Evolutionary conservation across 2,113 vertebrate species (phyloP).

Genomic region (Camelus bactrianus): DNA sequence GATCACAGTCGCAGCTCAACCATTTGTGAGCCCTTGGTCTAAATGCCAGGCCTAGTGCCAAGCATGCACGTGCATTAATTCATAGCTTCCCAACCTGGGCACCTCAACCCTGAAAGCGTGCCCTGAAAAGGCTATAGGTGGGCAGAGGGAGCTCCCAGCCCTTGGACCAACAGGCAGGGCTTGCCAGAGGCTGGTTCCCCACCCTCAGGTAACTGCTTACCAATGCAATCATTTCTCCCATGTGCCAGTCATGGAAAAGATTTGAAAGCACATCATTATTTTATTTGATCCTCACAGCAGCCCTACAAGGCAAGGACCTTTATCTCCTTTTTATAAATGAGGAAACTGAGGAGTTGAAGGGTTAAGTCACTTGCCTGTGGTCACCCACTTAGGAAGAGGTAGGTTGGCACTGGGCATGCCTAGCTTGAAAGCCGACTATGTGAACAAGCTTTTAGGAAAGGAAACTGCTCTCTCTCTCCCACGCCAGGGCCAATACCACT

Average conservation of each 20-base stretch:
- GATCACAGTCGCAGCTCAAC: neutral
- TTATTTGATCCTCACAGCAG: neutral
- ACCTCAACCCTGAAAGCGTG: neutral
- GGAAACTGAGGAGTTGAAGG: neutral
- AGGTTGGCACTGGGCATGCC: neutral
- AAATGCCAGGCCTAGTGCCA: neutral
- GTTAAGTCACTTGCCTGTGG: neutral
- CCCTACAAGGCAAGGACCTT: neutral
- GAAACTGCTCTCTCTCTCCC: neutral
- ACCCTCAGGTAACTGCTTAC: too few relatives aligned
- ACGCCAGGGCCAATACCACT: too few relatives aligned
- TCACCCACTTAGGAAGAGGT: neutral
- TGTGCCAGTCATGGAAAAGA: neutral
- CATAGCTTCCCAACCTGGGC: neutral
- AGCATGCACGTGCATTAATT: rapidly evolving
- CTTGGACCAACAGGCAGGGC: neutral
- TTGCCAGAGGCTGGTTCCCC: neutral
- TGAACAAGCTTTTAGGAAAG: neutral
- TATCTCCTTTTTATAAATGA: neutral
- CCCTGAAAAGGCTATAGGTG: neutral
- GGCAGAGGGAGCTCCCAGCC: neutral
- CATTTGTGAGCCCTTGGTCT: neutral
- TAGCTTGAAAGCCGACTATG: neutral
- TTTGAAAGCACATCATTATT: neutral
- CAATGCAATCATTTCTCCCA: neutral